Percentiles rank a stretch among this genome's conserved stretches.
Evolutionary conservation across 2,113 vertebrate species (phyloP).

Genomic region (Antennarius striatus): DNA sequence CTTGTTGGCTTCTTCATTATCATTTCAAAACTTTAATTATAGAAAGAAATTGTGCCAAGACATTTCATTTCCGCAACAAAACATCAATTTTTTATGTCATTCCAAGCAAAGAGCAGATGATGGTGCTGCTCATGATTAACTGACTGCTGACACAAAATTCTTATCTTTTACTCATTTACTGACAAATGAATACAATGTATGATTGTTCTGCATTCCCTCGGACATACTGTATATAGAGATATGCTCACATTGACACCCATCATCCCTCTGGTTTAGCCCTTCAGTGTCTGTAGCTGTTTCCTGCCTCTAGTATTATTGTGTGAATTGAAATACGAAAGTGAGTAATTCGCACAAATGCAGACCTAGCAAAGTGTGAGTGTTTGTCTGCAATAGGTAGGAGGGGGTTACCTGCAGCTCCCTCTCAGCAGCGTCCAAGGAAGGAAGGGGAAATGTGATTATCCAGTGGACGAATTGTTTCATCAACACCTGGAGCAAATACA

Average conservation of each 20-base stretch:
- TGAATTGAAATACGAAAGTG: conserved; percentile 70
- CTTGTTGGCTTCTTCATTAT: neutral
- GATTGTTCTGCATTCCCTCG: conserved; percentile 11
- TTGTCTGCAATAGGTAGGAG: neutral
- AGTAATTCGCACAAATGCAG: conserved; percentile 35
- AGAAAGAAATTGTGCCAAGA: no score
- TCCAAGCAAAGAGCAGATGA: neutral
- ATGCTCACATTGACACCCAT: conserved; percentile 16
- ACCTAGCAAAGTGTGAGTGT: conserved; percentile 8
- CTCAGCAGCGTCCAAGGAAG: conserved; percentile 60
- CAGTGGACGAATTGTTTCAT: conserved; percentile 76
- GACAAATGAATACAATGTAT: conserved; percentile 26
- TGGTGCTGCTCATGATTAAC: neutral
- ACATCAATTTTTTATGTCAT: no score
- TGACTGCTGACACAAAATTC: neutral
- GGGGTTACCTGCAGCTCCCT: conserved; percentile 39
- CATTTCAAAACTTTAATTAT: neutral
- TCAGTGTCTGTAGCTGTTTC: conserved; percentile 53
- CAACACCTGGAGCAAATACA: conserved; percentile 77
- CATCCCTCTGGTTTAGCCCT: conserved; percentile 39
- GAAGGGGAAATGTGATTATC: conserved; percentile 76
- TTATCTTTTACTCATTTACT: conserved; percentile 1
- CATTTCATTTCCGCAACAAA: no score
- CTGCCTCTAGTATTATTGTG: conserved; percentile 68
- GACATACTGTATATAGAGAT: neutral